Evolutionary conservation across 2,113 vertebrate genomes (phyloP), one percentile per base, ranked within the genome.

Genomic region (rabbit (Oryctolagus cuniculus)): DNA sequence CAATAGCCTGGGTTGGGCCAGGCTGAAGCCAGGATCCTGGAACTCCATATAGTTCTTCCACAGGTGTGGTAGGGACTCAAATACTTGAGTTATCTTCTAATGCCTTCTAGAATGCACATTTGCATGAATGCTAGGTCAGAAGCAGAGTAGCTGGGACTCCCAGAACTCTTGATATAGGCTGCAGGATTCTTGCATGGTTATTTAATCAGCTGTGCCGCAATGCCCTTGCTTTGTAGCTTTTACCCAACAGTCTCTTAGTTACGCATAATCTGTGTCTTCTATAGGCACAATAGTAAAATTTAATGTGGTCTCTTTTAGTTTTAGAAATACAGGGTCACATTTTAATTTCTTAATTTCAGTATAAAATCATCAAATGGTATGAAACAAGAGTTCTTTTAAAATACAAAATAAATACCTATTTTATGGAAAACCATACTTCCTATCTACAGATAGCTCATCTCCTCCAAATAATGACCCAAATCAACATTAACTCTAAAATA

Each of bases 301-400:
- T 80, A 38, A 95, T 58, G 81, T 61, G 75, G 12, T 27, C 49
- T 79, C 19, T 95, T 72, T 87, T 85, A 38, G 74, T 88, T 74
- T 87, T 97, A 97, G 97, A 99, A 99, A 99, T 98, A 98, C 98
- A 99, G 98, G 98, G 98, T 99, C 98, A 99, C 98, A 99, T 99
- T 98, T 99, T 99, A 99, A 99, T 99, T 99, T 97, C 98, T 98
- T 98, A 99, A 99, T 98, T 98, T 97, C 98, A 98, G 98, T 97
- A 99, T 98, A 98, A 98, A 98, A 98, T 98, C 97, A 98, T 97
- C 97, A 99, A 99, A 99, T 98, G 98, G 97, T 99, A 98, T 98
- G 98, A 98, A 99, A 98, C 98, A 98, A 98, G 97, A 98, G 98
- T 98, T 98, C 98, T 98, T 98, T 98, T 98, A 98, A 49, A 29